Percentiles rank a stretch among this genome's conserved stretches.
phyloP scores from a whole-genome alignment of 2,888 invertebrate species.

The Lathronympha strigana region DNA sequence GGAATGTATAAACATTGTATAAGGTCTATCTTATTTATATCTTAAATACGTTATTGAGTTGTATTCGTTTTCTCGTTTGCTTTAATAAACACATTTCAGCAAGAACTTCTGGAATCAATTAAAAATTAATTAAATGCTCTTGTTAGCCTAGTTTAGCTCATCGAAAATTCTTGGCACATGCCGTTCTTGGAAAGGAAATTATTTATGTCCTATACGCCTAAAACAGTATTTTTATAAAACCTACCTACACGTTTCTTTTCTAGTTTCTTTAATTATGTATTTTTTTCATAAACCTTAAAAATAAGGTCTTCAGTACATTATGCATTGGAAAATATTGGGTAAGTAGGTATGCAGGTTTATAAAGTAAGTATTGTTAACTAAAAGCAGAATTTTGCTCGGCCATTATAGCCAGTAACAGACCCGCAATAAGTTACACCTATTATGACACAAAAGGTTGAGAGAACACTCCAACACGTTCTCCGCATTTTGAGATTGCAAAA shows the following conservation, averaged over 20 bases:
- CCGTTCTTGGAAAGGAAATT: constrained; percentile 12
- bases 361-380: neutral
- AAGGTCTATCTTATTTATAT: no score
- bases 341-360: no score
- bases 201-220: neutral
- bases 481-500: constrained; percentile 21
- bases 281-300: no score
- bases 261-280: neutral
- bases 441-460: constrained; percentile 7
- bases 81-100: constrained; percentile 43
- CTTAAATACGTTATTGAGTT: neutral
- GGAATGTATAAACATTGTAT: no score
- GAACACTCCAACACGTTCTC: constrained; percentile 6
- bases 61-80: constrained; percentile 38
- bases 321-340: no score
- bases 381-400: neutral
- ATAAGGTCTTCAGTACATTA: no score
- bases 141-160: constrained; percentile 48
- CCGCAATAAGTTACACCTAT: neutral
- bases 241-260: neutral
- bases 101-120: constrained; percentile 65
- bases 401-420: neutral
- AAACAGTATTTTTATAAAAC: neutral
- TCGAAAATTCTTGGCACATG: constrained; percentile 53
- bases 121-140: constrained; percentile 67